phyloP scores from a whole-genome alignment of 2,888 invertebrate species.

The Synergus umbraculus region DNA sequence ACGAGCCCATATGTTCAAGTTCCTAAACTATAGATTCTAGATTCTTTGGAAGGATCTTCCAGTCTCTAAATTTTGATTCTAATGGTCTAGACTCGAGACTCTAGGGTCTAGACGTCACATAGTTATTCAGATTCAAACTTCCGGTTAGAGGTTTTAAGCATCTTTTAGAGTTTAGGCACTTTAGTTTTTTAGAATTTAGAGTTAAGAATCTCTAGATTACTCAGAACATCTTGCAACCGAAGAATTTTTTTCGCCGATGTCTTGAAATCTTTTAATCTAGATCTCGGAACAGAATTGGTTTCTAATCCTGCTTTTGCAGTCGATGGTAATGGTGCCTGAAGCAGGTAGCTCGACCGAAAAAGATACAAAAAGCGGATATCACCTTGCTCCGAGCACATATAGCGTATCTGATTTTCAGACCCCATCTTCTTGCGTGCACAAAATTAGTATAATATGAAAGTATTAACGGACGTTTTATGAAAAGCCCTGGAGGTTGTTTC shows the following conservation, averaged over 20 bases:
- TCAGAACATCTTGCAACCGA: slow-evolving; percentile 7
- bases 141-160: no score
- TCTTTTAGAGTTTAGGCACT: not conserved
- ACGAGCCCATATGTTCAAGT: not conserved
- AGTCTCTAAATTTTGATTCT: not conserved
- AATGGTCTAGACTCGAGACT: not conserved
- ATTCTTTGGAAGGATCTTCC: not conserved
- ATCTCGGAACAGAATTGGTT: slow-evolving; percentile 4
- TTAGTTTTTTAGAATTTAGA: slow-evolving; percentile 5
- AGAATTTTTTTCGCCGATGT: not conserved
- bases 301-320: not conserved
- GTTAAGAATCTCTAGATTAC: slow-evolving; percentile 8
- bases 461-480: slow-evolving; percentile 8
- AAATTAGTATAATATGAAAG: slow-evolving; percentile 20
- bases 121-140: no score
- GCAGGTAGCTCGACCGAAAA: not conserved
- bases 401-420: slow-evolving; percentile 19
- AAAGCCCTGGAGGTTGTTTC: not conserved
- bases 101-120: not conserved
- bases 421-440: not conserved
- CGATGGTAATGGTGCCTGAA: slow-evolving; percentile 16
- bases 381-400: not conserved
- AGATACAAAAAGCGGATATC: slow-evolving; percentile 30
- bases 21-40: not conserved
- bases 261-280: not conserved